Base-by-base conservation (phyloP, 2,113 vertebrate species). In the Apus apus region DNA sequence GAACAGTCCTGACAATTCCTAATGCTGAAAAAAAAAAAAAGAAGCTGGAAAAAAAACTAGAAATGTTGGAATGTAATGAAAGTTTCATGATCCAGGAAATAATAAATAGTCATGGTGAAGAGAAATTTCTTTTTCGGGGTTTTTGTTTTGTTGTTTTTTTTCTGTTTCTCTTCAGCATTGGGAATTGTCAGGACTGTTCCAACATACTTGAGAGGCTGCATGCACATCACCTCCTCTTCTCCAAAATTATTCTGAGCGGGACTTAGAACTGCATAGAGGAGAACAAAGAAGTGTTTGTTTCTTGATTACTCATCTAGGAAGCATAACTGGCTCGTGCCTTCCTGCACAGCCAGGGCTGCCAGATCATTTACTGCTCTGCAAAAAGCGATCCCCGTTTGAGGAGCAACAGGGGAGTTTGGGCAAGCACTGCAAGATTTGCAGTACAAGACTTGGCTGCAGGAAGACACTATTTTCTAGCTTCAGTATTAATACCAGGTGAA, bases 231-330 rank as follows among this genome's bases (percentile, higher is more conserved):
- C 38, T 60, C 23, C 38, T 60, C 23, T 32, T 78, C 66, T 48
- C 40, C 51, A 46, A 81, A 87, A 66, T 14, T 19, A 0, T 38
- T 51, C 30, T 15, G 34, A 43, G 53, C 43, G 62, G 34, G 34
- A 27, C 53, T 58, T 67, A 46, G 48, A 80, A 36, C 58, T 22
- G 34, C 65, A 25, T 3, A 61, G 67, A 83, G 29, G 65, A 82
- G 83, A 78, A 95, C 87, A 95, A 95, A 85, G 86, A 20, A 78
- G 65, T 26, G 18, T 64, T 89, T 96, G 80, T 94, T 90, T 45
- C 82, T 65, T 29, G 34, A 66, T 82, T 82, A 67, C 71, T 76
- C 74, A 50, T 78, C 78, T 75, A 82, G 71, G 81, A 72, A 91
- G 62, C 43, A 9, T 46, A 72, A 89, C 66, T 43, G 54, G 78